These are phyloP conservation scores for Chionoecetes opilio DNA, from an alignment of 1,140 invertebrate species.

Conservation along the genomic window DNA sequence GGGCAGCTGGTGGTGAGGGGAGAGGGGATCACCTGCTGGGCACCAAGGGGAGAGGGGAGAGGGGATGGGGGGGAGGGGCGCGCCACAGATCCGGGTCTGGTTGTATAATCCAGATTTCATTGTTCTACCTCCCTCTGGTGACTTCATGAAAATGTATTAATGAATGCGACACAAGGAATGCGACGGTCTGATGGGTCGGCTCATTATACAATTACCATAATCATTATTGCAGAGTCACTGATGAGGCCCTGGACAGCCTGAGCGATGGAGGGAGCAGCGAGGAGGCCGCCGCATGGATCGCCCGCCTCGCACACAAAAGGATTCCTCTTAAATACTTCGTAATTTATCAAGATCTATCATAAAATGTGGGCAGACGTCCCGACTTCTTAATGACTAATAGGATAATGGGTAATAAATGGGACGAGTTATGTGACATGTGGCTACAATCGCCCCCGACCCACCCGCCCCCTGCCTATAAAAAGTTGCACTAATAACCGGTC, in stretches of 20 bases:
- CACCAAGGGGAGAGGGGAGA: background rate
- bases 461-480: conserved; percentile 56
- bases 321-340: conserved; percentile 71
- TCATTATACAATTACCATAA: conserved; percentile 79
- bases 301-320: conserved; percentile 59
- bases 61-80: background rate
- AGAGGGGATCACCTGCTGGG: background rate
- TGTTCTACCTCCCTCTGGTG: conserved; percentile 68
- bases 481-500: conserved; percentile 79
- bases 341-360: conserved; percentile 74
- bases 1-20: background rate
- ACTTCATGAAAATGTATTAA: conserved; percentile 69
- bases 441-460: conserved; percentile 41
- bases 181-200: conserved; percentile 58
- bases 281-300: background rate
- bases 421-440: conserved; percentile 73
- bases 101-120: conserved; percentile 68
- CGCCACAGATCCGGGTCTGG: conserved; percentile 28
- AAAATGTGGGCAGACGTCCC: conserved; percentile 66
- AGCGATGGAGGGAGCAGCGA: conserved; percentile 46
- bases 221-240: conserved; percentile 77
- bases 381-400: conserved; percentile 74
- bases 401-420: conserved; percentile 75
- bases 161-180: conserved; percentile 58
- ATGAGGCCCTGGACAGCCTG: conserved; percentile 70